These are phyloP conservation scores for Myathropa florea DNA, from an alignment of 2,888 invertebrate species.

Conservation along the genomic window DNA sequence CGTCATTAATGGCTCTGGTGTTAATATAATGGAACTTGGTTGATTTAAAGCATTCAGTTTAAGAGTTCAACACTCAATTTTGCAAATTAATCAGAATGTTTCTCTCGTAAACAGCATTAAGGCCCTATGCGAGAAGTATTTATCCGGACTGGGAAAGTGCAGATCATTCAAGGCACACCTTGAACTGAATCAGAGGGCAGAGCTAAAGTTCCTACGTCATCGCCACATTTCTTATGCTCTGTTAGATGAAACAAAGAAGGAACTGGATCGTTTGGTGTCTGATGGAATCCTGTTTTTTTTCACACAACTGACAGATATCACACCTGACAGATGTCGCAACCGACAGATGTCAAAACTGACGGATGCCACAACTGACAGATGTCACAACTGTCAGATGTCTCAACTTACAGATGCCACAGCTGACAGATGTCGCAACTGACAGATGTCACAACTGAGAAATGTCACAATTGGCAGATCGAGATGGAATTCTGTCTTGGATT, in stretches of 20 bases:
- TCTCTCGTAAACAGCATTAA: background rate
- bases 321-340: too few relatives aligned
- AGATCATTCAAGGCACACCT: background rate
- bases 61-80: background rate
- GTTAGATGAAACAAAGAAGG: background rate
- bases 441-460: too few relatives aligned
- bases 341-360: too few relatives aligned
- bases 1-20: constrained; percentile 3
- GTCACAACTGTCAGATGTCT: too few relatives aligned
- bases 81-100: background rate
- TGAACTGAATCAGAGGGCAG: background rate
- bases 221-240: background rate
- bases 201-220: background rate
- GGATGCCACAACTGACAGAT: too few relatives aligned
- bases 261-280: background rate
- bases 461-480: too few relatives aligned
- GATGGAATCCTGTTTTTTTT: background rate
- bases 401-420: too few relatives aligned
- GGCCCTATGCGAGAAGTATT: background rate
- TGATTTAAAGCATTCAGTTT: background rate
- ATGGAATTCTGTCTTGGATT: too few relatives aligned
- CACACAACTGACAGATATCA: too few relatives aligned
- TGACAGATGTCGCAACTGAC: too few relatives aligned
- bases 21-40: background rate
- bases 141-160: background rate